Evolutionary conservation across 2,113 vertebrate species (phyloP).

Genomic region (Tursiops truncatus): DNA sequence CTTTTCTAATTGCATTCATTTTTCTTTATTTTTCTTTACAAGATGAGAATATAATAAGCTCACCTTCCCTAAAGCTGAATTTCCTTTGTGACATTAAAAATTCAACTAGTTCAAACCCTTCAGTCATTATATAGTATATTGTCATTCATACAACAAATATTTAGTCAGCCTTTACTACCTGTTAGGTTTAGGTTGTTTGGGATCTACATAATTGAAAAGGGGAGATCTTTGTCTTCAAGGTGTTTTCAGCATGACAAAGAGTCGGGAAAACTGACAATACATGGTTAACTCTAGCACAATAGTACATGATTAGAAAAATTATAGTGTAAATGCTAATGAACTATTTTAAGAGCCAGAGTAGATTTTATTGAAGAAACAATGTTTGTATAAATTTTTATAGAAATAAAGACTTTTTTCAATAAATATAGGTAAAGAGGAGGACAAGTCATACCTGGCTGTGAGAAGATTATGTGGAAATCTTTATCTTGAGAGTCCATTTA

Average conservation of each 20-base stretch:
- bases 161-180: neutral
- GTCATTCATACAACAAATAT: neutral
- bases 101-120: neutral
- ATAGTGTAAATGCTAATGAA: neutral
- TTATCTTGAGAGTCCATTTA: neutral
- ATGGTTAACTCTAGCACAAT: neutral
- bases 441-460: neutral
- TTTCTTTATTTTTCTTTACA: slow-evolving; percentile 57
- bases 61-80: neutral
- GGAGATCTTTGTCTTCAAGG: neutral
- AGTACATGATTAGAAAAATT: neutral
- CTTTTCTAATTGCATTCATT: slow-evolving; percentile 54
- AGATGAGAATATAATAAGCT: slow-evolving; percentile 47
- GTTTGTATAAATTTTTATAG: neutral
- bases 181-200: neutral
- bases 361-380: neutral
- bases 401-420: neutral
- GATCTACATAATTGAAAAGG: neutral
- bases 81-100: slow-evolving; percentile 34
- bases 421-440: neutral
- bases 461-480: neutral
- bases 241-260: neutral
- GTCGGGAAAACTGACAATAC: neutral
- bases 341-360: neutral
- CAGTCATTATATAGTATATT: neutral